Evolutionary conservation across 2,797 vertebrate genomes (phyloP), one percentile per base, ranked within the genome.

Genomic region (Epinephelus malabaricus): DNA sequence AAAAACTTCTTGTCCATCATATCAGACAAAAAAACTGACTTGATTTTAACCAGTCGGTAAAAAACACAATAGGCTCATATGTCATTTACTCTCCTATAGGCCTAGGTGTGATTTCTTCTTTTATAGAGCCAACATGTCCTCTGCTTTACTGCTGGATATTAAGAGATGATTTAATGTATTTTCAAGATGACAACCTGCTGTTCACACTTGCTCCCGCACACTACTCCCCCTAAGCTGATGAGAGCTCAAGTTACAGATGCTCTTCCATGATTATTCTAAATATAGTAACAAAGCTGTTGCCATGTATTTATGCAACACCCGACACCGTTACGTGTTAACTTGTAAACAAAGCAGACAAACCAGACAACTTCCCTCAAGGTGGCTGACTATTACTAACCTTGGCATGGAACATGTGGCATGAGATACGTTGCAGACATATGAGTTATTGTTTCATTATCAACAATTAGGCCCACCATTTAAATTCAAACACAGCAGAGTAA

Each of bases 171-270:
- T 72, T 58, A 61, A 71, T 53, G 59, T 62, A 73, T 84, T 54
- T 76, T 59, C 59, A 60, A 49, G 15, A 69, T 46, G 60, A 76
- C 82, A 67, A 71, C 68, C 73, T 78, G 76, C 76, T 58, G 60
- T 86, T 87, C 81, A 79, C 85, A 74, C 80, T 74, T 66, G 58
- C 55, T 60, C 17, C 72, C 0, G 19, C 0, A 40, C 45, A 23
- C 63, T 17, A 23, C 50, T 73, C 38, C 59, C 25, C 40, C 17
- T 71, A 30, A 65, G 27, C 43, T 27, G 63, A 74, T 14, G 56
- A 73, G 19, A 72, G 69, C 74, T 91, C 71, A 14, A 14, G 61
- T 89, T 82, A 76, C 86, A 82, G 7, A 55, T 71, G 27, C 59
- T 65, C 76, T 74, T 2, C 51, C 12, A 1, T 63, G 50, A 71